Evolutionary conservation across 2,888 invertebrate genomes (phyloP).

Genomic region (Caenorhabditis afra): DNA sequence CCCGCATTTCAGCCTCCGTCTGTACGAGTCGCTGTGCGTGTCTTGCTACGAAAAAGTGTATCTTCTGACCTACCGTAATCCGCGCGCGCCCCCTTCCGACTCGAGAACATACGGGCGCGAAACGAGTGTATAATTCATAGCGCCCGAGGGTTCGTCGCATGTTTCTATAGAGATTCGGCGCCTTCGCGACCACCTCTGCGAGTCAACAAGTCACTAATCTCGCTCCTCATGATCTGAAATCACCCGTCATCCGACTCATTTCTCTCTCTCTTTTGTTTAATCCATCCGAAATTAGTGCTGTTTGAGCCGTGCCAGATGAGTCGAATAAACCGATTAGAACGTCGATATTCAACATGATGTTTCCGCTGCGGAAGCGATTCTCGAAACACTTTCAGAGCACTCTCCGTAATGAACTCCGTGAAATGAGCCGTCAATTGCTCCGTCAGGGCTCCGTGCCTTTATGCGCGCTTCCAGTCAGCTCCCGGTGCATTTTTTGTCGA

Average conservation of each 20-base stretch:
- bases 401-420: constrained; percentile 46
- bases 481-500: too few species aligned
- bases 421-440: not conserved
- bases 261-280: constrained; percentile 6
- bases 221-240: constrained; percentile 25
- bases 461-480: too few species aligned
- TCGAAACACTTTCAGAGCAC: constrained; percentile 16
- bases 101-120: constrained; percentile 3
- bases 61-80: constrained; percentile 1
- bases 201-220: constrained; percentile 45
- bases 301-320: constrained; percentile 11
- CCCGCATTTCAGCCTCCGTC: constrained; percentile 1
- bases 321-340: not conserved
- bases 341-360: not conserved
- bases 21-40: not conserved
- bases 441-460: too few species aligned
- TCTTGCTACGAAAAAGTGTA: not conserved
- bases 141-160: constrained; percentile 15
- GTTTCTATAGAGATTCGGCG: constrained; percentile 48
- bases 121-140: constrained; percentile 38
- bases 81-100: not conserved
- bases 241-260: too few species aligned
- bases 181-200: constrained; percentile 2
- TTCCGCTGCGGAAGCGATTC: not conserved
- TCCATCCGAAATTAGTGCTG: constrained; percentile 20